Evolutionary conservation across 2,888 invertebrate genomes (phyloP), one percentile per base, ranked within the genome.

Genomic region (Hylaea fasciaria): DNA sequence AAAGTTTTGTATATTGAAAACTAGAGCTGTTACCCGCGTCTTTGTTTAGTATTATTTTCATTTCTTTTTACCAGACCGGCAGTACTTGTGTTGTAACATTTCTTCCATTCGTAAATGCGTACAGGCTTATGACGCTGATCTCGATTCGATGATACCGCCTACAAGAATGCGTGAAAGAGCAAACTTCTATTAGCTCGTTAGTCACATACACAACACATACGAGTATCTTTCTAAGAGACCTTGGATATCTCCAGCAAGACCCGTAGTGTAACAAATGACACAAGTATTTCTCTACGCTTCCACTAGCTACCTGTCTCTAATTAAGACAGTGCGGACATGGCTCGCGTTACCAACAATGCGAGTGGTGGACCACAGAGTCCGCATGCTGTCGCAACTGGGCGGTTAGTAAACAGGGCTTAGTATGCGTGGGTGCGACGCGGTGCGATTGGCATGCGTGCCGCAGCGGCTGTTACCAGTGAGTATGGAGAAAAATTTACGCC

Each of bases 251-350:
- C 10, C 29, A 40, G 17, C 45, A 46, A 54, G 55, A 43, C 32
- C 32, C 32, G 46, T 55, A 37, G 13, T 43, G 58, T 49, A 46
- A 55, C 60, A 50, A 59, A 46, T 55, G 60, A 47, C 55, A 55
- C 50, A 54, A 55, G 51, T 55, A 46, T 17, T 37, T 32, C 22
- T 28, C 48, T 35, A 44, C 39, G 45, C 16, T 41, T 35, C 45
- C 22, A 22, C 22, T n/a, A 14, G 16, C 12, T 47, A 47, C 29
- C 46, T 46, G 46, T 32, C 53, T 49, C 60, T 51, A 60, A 60
- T 60, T 55, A 60, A 60, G 45, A 55, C 55, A 56, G 56, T 47
- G 56, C 61, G 61, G 61, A 61, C 61, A 48, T 48, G 55, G 43
- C 29, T 61, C 46, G 47, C 5, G 37, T 61, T 61, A 61, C 56